Conservation (phyloP, 2,113 vertebrate species). For the Leuciscus idus region DNA sequence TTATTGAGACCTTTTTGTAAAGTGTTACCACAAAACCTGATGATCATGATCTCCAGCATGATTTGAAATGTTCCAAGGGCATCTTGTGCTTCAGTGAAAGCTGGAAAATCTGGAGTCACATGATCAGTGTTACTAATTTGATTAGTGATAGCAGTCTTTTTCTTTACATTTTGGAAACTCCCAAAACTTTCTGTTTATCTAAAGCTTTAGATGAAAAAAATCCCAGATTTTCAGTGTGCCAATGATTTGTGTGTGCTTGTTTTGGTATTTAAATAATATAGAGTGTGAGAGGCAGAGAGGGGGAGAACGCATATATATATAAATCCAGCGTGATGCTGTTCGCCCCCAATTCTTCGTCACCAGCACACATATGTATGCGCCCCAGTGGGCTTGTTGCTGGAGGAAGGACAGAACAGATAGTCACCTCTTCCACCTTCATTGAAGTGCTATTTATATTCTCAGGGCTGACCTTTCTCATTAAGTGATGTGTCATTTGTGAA, state of each 20-base stretch:
- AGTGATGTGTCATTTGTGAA: slow-evolving; percentile 59
- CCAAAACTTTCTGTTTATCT: neutral
- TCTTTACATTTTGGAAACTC: neutral
- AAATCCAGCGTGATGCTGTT: slow-evolving; percentile 13
- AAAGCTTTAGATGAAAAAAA: neutral
- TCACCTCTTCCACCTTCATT: slow-evolving; percentile 47
- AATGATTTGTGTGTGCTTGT: neutral
- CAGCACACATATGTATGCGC: slow-evolving; percentile 12
- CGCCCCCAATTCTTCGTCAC: slow-evolving; percentile 19
- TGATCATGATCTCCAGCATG: neutral
- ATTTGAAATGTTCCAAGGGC: neutral
- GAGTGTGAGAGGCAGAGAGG: neutral
- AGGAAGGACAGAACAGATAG: slow-evolving; percentile 19
- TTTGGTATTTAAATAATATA: neutral
- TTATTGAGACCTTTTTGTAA: neutral
- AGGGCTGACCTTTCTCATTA: slow-evolving; percentile 60
- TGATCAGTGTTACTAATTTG: neutral
- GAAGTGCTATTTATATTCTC: slow-evolving; percentile 38
- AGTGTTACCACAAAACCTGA: neutral
- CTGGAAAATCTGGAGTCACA: neutral
- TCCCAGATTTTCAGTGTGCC: neutral
- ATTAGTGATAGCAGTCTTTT: neutral
- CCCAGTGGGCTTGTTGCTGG: slow-evolving; percentile 32
- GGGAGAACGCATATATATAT: neutral
- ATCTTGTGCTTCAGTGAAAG: neutral